Evolutionary conservation across 92 coral and sea anemone species (phyloP), one percentile per base, ranked within the genome.

Genomic region (Chrysogorgia sp.): DNA sequence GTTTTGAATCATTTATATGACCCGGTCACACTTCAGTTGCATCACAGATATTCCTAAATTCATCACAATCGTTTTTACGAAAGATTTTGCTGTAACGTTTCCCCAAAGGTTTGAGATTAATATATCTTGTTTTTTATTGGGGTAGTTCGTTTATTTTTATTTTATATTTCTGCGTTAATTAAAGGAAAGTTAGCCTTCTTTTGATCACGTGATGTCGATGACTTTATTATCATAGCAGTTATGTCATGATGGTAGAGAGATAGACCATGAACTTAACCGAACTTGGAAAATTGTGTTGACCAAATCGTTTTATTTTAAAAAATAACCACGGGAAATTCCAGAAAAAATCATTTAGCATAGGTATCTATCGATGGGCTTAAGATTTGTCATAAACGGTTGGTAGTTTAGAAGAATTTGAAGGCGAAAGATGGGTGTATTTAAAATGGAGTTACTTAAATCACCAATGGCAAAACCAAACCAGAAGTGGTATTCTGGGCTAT

Each of bases 181-280:
- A 14, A 45, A 45, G 34, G 40, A 48, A 48, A 45, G 20, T 69
- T 14, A 10, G 21, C 33, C 7, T 15, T n/a, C 72, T 9, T 6
- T 22, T 65, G 22, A 60, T 69, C 76, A 69, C 76, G 76, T 69
- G 76, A 69, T 69, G 28, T 21, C 76, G 76, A 69, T 69, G 76
- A 69, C 76, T 69, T 69, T 69, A 69, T 69, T 47, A 26, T 48
- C 25, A 34, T 69, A 69, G 21, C 41, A 69, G 76, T 69, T 49
- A 41, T 47, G 76, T 69, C 76, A 48, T 69, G 33, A 10, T 47
- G 41, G 76, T 32, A 7, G 15, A 7, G 53, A 47, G 48, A 47
- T 34, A 61, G 15, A 17, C 40, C 17, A 25, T 20, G 74, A 29
- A 23, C 9, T 20, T 34, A 10, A 17, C 14, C 50, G 33, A 0